A percentile compares a stretch with the other conserved stretches of the same genome.
Evolutionary conservation across 2,888 invertebrate species (phyloP).

Genomic region (Panopea generosa): DNA sequence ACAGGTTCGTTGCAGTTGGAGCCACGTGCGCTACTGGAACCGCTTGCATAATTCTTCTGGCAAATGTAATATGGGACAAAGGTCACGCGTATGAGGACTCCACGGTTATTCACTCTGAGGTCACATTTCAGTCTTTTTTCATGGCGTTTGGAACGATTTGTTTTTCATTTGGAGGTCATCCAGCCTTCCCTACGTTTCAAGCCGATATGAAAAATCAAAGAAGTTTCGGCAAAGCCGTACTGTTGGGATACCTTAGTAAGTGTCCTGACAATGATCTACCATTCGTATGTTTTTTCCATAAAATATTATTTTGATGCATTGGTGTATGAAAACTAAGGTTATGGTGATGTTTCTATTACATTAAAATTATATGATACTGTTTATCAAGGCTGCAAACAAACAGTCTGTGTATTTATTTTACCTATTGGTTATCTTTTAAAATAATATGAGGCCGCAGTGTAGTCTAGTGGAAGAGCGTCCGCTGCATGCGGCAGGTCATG

Average conservation of each 20-base stretch:
- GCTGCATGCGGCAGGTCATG: too few species aligned
- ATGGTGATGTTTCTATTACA: too few species aligned
- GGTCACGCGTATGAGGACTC: constrained; percentile 81
- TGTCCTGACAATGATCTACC: constrained; percentile 32
- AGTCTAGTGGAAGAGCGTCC: too few species aligned
- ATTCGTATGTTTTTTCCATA: background rate
- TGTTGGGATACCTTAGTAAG: constrained; percentile 90
- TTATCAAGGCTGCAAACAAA: too few species aligned
- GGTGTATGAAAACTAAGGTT: too few species aligned
- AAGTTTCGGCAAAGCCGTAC: constrained; percentile 90
- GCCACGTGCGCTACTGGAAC: constrained; percentile 88
- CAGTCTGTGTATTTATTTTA: too few species aligned
- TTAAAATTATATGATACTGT: too few species aligned
- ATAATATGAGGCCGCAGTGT: too few species aligned
- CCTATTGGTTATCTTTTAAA: too few species aligned
- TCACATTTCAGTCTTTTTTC: constrained; percentile 88
- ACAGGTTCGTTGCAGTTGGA: constrained; percentile 88
- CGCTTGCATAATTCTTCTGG: constrained; percentile 89
- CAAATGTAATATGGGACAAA: constrained; percentile 88
- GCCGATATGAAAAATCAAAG: constrained; percentile 94
- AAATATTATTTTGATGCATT: too few species aligned
- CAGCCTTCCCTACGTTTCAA: constrained; percentile 94
- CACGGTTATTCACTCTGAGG: constrained; percentile 47
- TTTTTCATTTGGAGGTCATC: constrained; percentile 91
- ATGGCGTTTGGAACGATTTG: constrained; percentile 90